Conservation (phyloP, 2,888 invertebrate species). For the Artemia sinica region DNA sequence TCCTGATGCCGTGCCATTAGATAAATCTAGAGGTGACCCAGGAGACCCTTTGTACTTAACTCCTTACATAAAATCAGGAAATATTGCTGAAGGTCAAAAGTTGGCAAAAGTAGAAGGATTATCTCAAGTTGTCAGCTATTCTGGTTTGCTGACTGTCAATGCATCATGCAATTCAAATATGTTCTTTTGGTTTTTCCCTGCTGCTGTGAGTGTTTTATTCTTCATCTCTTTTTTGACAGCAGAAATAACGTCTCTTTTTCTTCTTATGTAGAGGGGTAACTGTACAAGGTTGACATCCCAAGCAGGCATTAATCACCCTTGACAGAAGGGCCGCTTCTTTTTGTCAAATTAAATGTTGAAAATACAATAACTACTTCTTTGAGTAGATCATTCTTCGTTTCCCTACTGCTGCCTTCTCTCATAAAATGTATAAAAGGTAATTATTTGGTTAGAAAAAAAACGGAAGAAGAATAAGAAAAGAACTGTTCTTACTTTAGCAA, state of each 20-base stretch:
- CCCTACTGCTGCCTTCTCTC: too few species aligned
- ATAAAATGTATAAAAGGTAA: too few species aligned
- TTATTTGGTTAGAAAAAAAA: too few species aligned
- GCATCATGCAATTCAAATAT: slow-evolving; percentile 55
- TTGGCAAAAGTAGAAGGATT: slow-evolving; percentile 33
- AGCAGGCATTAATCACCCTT: too few species aligned
- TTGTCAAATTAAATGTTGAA: too few species aligned
- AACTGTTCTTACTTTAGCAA: too few species aligned
- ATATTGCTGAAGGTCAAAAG: slow-evolving; percentile 46
- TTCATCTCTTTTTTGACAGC: background rate
- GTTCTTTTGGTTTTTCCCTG: slow-evolving; percentile 84
- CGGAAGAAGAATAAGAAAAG: too few species aligned
- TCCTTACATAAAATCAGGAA: slow-evolving; percentile 50
- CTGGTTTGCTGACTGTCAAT: slow-evolving; percentile 71
- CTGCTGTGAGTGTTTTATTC: slow-evolving; percentile 35
- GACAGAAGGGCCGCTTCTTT: too few species aligned
- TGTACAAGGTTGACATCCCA: too few species aligned
- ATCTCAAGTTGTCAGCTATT: slow-evolving; percentile 44
- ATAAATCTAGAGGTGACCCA: slow-evolving; percentile 27
- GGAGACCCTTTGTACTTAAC: slow-evolving; percentile 56
- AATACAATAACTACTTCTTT: too few species aligned
- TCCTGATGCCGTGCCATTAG: background rate
- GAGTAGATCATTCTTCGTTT: too few species aligned
- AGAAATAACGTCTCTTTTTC: background rate
- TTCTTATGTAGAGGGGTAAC: too few species aligned